Evolutionary conservation across 30 jellyfish, hydroid and myxozoan genomes (phyloP).

Genomic region (Aurelia aurita complex sp. Pacific): DNA sequence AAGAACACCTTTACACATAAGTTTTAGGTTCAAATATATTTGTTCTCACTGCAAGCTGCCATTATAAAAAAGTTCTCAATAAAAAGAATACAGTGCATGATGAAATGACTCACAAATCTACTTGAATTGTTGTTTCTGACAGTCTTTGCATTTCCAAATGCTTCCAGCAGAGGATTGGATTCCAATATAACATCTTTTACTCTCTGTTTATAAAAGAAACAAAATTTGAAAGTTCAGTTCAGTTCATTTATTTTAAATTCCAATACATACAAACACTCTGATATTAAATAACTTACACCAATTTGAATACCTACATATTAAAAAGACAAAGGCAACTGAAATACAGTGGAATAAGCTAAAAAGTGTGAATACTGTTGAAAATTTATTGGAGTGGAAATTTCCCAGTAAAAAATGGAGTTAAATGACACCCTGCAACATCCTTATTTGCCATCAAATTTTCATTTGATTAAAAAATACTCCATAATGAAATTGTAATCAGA

Average conservation of each 20-base stretch:
- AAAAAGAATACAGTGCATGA: background rate
- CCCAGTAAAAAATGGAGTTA: too few relatives aligned
- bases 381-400: too few relatives aligned
- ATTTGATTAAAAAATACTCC: background rate
- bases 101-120: conserved; percentile 84
- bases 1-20: too few relatives aligned
- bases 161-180: conserved; percentile 98
- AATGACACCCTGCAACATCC: too few relatives aligned
- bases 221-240: background rate
- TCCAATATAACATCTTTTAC: conserved; percentile 96
- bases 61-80: background rate
- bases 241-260: too few relatives aligned
- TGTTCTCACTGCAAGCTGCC: background rate
- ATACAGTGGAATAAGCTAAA: too few relatives aligned
- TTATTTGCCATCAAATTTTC: too few relatives aligned
- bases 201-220: conserved; percentile 23
- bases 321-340: too few relatives aligned
- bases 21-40: background rate
- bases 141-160: conserved; percentile 99
- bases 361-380: too few relatives aligned
- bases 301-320: too few relatives aligned
- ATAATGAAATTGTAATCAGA: background rate
- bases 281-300: too few relatives aligned
- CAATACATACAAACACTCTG: too few relatives aligned
- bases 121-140: conserved; percentile 98